Evolutionary conservation across 2,888 invertebrate species (phyloP).

Genomic region (Cotesia congregata): DNA sequence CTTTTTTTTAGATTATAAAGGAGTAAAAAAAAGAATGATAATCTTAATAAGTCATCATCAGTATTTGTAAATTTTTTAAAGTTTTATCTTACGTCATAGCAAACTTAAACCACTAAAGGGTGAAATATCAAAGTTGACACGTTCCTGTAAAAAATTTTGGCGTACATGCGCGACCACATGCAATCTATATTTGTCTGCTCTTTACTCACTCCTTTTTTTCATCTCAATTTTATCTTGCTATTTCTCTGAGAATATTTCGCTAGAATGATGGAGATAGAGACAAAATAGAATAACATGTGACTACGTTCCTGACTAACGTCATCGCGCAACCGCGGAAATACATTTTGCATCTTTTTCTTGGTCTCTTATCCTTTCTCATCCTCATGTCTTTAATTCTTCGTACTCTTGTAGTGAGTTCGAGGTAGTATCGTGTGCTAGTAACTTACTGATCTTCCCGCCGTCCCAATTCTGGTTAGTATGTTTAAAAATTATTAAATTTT

Average conservation of each 20-base stretch:
- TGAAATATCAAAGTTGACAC: slow-evolving; percentile 42
- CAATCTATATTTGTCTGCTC: background rate
- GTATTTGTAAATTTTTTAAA: background rate
- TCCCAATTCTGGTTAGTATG: slow-evolving; percentile 63
- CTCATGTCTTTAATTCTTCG: slow-evolving; percentile 31
- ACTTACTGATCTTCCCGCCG: slow-evolving; percentile 65
- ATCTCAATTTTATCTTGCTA: slow-evolving; percentile 11
- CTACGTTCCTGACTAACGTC: slow-evolving; percentile 40
- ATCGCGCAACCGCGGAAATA: slow-evolving; percentile 36
- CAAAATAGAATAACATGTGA: slow-evolving; percentile 11
- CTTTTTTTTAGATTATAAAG: background rate
- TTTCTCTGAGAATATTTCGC: slow-evolving; percentile 4
- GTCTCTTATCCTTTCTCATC: slow-evolving; percentile 21
- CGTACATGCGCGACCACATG: slow-evolving; percentile 20
- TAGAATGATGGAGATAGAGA: slow-evolving; percentile 6
- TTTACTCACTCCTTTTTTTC: background rate
- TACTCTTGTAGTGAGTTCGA: slow-evolving; percentile 45
- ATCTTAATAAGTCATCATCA: background rate
- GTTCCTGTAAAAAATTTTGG: slow-evolving; percentile 43
- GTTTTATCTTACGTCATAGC: slow-evolving; percentile 3
- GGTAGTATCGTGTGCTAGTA: slow-evolving; percentile 66
- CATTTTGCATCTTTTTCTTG: slow-evolving; percentile 9
- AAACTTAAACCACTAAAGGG: slow-evolving; percentile 41
- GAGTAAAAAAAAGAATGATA: background rate
- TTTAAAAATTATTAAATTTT: slow-evolving; percentile 6